These are phyloP conservation scores for Synanthedon andrenaeformis DNA, from an alignment of 2,888 invertebrate species.

Conservation along the genomic window DNA sequence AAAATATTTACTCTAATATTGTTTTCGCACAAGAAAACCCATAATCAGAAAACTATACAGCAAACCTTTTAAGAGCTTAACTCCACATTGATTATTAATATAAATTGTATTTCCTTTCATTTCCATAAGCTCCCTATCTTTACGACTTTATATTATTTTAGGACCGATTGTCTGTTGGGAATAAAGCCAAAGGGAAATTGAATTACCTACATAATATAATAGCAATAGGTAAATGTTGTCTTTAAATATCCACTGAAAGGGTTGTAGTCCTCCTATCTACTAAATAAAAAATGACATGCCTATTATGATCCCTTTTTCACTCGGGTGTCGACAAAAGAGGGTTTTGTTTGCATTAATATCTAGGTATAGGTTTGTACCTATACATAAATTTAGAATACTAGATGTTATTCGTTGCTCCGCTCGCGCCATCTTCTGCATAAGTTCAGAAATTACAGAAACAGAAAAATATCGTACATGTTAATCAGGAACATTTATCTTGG, in stretches of 20 bases:
- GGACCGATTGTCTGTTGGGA: conserved; percentile 31
- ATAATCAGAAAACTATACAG: too few relatives aligned
- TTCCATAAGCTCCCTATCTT: conserved; percentile 20
- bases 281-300: not conserved
- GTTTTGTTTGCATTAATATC: not conserved
- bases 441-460: too few relatives aligned
- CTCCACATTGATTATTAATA: not conserved
- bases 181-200: conserved; percentile 21
- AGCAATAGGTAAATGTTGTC: conserved; percentile 9
- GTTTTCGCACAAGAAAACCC: too few relatives aligned
- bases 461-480: too few relatives aligned
- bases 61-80: not conserved
- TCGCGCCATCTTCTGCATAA: too few relatives aligned
- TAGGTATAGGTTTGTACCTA: not conserved
- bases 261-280: not conserved
- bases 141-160: conserved; percentile 36
- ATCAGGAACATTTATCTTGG: too few relatives aligned
- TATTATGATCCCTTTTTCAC: not conserved
- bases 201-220: conserved; percentile 15
- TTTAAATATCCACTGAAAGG: conserved; percentile 7
- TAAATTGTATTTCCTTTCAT: not conserved
- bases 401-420: too few relatives aligned
- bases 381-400: not conserved
- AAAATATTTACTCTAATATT: too few relatives aligned
- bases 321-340: not conserved